These are phyloP conservation scores for Blera fallax DNA, from an alignment of 2,888 invertebrate species.

Conservation along the genomic window DNA sequence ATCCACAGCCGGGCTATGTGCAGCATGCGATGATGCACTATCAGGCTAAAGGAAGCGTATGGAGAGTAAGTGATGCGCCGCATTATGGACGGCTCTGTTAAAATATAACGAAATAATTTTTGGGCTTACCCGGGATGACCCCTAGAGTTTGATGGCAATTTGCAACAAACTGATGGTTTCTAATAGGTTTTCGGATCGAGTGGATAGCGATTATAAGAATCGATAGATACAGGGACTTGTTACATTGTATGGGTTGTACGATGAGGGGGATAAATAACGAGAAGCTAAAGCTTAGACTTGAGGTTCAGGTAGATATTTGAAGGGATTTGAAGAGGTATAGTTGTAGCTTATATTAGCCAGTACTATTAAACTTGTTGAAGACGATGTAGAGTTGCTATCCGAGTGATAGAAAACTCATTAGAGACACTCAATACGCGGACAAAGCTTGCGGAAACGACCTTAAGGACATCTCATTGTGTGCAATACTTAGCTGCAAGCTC, in stretches of 20 bases:
- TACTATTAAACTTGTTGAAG: too few species aligned
- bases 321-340: not conserved
- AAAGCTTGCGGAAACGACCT: too few species aligned
- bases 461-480: too few species aligned
- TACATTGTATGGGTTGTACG: constrained; percentile 27
- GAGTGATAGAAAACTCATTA: too few species aligned
- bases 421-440: too few species aligned
- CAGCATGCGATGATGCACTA: constrained; percentile 37
- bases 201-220: constrained; percentile 43
- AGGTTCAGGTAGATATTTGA: not conserved
- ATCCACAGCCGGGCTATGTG: constrained; percentile 3
- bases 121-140: constrained; percentile 53
- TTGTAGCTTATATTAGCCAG: too few species aligned
- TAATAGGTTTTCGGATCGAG: constrained; percentile 52
- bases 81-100: constrained; percentile 40
- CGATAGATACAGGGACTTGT: constrained; percentile 17
- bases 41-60: constrained; percentile 1
- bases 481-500: too few species aligned
- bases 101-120: constrained; percentile 69
- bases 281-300: constrained; percentile 27
- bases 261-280: constrained; percentile 37
- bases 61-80: constrained; percentile 49
- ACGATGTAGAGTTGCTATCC: too few species aligned
- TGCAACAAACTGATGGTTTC: constrained; percentile 48
- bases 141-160: constrained; percentile 33